Evolutionary conservation across 2,888 invertebrate genomes (phyloP).

Genomic region (Heterodera filipjevi): DNA sequence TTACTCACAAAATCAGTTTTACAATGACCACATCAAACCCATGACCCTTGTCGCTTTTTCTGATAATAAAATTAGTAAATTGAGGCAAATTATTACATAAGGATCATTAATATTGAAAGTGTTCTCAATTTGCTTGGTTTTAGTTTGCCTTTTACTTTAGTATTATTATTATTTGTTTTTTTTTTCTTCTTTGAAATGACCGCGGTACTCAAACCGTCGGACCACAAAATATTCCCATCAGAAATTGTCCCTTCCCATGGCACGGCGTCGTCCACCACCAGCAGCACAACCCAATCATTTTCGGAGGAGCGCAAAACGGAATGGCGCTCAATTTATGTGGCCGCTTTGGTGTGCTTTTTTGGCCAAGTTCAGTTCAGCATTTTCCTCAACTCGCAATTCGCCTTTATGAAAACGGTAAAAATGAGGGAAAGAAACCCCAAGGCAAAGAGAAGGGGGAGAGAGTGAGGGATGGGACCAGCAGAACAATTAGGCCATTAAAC

Average conservation of each 20-base stretch:
- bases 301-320: neutral
- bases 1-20: no score
- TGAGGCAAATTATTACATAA: no score
- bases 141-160: no score
- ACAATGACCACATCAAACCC: neutral
- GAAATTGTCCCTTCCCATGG: neutral
- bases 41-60: no score
- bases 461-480: no score
- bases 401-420: constrained; percentile 24
- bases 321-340: constrained; percentile 17
- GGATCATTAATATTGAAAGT: neutral
- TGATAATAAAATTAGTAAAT: no score
- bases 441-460: no score
- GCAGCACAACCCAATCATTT: neutral
- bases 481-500: no score
- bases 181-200: neutral
- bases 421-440: no score
- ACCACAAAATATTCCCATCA: neutral
- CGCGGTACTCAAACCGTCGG: neutral
- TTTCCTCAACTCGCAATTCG: constrained; percentile 28
- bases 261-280: neutral
- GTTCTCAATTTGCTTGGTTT: no score
- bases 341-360: constrained; percentile 20
- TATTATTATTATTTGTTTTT: neutral
- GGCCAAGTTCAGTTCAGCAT: constrained; percentile 26